Evolutionary conservation across 1,140 invertebrate genomes (phyloP).

Genomic region (Hycleus phaleratus): DNA sequence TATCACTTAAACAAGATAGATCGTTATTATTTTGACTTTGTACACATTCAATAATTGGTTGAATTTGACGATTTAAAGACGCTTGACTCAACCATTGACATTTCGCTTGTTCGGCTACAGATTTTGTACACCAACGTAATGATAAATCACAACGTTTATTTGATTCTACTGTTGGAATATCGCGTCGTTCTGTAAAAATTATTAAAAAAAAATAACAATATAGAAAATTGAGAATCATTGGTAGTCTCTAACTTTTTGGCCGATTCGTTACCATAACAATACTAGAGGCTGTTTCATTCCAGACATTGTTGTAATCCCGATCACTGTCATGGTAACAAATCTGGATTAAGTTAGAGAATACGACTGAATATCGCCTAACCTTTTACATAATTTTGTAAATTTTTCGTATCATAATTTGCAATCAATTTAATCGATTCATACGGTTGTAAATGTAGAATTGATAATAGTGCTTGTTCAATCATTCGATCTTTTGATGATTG

Average conservation of each 20-base stretch:
- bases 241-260: too few relatives aligned
- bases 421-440: neutral
- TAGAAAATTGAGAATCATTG: neutral
- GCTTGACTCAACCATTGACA: constrained; percentile 52
- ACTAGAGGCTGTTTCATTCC: too few relatives aligned
- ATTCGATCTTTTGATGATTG: neutral
- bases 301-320: too few relatives aligned
- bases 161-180: constrained; percentile 18
- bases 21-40: constrained; percentile 21
- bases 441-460: neutral
- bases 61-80: constrained; percentile 48
- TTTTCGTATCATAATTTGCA: neutral
- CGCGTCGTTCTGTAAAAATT: constrained; percentile 8
- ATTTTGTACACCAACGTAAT: constrained; percentile 53
- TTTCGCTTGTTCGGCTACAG: constrained; percentile 47
- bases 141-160: constrained; percentile 41
- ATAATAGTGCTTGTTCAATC: neutral
- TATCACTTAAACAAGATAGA: constrained; percentile 54
- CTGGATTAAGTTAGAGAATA: neutral
- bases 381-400: constrained; percentile 1
- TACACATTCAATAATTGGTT: constrained; percentile 44
- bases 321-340: too few relatives aligned
- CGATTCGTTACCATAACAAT: too few relatives aligned
- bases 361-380: neutral
- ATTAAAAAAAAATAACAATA: neutral